Base-by-base conservation (phyloP, 2,113 vertebrate species). In the Colius striatus region DNA sequence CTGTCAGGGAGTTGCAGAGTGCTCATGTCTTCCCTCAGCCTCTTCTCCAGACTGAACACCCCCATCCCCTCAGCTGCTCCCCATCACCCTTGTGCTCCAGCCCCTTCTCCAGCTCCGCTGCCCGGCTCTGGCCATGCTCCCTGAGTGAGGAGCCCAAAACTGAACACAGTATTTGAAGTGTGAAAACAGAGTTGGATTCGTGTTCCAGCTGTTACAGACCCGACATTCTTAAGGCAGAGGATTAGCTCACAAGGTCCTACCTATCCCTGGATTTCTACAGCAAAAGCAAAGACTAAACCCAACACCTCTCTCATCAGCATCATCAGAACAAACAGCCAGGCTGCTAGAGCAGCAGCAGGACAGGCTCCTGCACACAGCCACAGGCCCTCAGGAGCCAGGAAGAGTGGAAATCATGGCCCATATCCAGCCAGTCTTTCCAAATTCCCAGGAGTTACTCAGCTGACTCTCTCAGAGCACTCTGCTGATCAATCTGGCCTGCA, bases 371-470 rank as follows among this genome's bases (percentile, higher is more conserved):
- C n/a, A 7, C 13, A 23, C 55, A 76, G 8, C 30, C 30, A 32
- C 4, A 3, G 38, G 67, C 79, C 73, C 63, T 19, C 10, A 27
- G 41, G 20, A 15, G 68, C n/a, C 17, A 4, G 53, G 12, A 27
- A 34, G 9, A 30, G 11, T 41, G 21, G 13, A 6, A 5, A 79
- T 41, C 53, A 16, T 30, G 60, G 92, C 79, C 85, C 0, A 0
- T 58, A 71, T 85, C 83, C 92, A 89, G 87, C 29, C 87, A 71
- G 77, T n/a, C 3, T 21, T 86, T 87, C 85, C 93, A 80, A 60
- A 84, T 77, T 84, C 95, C 92, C 91, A 89, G 81, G 87, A 94
- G 92, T 58, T 75, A 27, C 76, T 77, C 47, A 29, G 94, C 84
- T 95, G 88, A 96, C 86, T 97, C 94, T 94, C 82, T 61, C 30